A percentile compares a stretch with the other conserved stretches of the same genome.
These are phyloP conservation scores for Prenolepis imparis DNA, from an alignment of 2,888 invertebrate species.

Conservation along the genomic window DNA sequence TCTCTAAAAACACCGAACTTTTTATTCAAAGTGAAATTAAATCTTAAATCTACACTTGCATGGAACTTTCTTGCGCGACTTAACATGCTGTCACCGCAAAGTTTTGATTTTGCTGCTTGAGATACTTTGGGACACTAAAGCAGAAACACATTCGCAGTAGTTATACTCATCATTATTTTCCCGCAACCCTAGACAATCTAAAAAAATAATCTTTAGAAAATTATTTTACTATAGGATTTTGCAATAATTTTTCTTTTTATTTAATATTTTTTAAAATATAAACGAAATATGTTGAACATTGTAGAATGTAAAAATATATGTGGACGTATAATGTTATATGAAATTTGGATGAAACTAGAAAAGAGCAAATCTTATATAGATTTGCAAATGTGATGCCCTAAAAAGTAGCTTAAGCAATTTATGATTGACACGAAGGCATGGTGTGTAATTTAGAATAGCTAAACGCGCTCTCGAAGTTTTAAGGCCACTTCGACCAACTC, in stretches of 20 bases:
- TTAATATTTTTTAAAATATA: not conserved
- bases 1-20: not conserved
- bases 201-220: constrained; percentile 5
- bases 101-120: constrained; percentile 3
- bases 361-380: too few species aligned
- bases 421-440: not conserved
- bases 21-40: not conserved
- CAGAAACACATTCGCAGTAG: not conserved
- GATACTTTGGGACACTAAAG: not conserved
- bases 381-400: too few species aligned
- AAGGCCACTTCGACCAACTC: too few species aligned
- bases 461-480: constrained; percentile 35
- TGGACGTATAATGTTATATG: not conserved
- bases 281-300: not conserved
- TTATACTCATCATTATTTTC: not conserved
- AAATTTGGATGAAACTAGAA: constrained; percentile 10
- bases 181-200: not conserved
- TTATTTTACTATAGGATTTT: not conserved
- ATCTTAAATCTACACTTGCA: not conserved
- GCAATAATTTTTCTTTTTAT: not conserved
- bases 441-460: not conserved
- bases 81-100: constrained; percentile 8
- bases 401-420: not conserved
- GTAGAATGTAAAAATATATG: not conserved
- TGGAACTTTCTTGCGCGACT: not conserved